phyloP scores from a whole-genome alignment of 2,888 invertebrate genomes.

The Lottia scabra region DNA sequence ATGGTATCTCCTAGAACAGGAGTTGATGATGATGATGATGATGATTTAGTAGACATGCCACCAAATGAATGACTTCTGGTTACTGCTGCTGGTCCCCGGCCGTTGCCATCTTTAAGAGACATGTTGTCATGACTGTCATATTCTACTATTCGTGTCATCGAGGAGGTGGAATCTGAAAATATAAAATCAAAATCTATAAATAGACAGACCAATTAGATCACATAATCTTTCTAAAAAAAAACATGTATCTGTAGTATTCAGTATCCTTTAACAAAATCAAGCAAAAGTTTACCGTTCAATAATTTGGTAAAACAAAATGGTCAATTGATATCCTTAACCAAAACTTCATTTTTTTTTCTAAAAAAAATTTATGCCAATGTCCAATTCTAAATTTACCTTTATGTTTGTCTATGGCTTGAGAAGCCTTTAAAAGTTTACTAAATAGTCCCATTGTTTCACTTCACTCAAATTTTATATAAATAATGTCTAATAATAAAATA shows the following conservation, averaged over 20 bases:
- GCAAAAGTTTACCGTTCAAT: no score
- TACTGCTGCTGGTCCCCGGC: constrained; percentile 30
- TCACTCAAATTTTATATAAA: no score
- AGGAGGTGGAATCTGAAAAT: constrained; percentile 30
- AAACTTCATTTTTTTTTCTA: no score
- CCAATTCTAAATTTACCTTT: no score
- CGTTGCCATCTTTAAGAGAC: constrained; percentile 32
- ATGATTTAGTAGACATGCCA: constrained; percentile 42
- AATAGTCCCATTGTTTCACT: no score
- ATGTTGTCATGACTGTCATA: constrained; percentile 24
- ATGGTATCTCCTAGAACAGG: constrained; percentile 58
- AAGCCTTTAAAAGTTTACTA: no score
- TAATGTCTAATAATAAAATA: no score
- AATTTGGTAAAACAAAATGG: no score
- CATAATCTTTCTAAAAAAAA: neutral
- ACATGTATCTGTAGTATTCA: neutral
- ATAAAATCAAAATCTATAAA: neutral
- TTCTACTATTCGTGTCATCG: constrained; percentile 33
- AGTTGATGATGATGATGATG: constrained; percentile 35
- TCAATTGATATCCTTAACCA: no score
- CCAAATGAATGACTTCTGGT: constrained; percentile 59
- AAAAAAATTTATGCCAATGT: no score
- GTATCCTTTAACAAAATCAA: no score
- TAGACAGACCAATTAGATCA: neutral
- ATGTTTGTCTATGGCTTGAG: no score